A percentile compares a stretch with the other conserved stretches of the same genome.
These are phyloP conservation scores for Caenorhabditis sp. DNA, from an alignment of 2,888 invertebrate genomes.

Conservation along the genomic window DNA sequence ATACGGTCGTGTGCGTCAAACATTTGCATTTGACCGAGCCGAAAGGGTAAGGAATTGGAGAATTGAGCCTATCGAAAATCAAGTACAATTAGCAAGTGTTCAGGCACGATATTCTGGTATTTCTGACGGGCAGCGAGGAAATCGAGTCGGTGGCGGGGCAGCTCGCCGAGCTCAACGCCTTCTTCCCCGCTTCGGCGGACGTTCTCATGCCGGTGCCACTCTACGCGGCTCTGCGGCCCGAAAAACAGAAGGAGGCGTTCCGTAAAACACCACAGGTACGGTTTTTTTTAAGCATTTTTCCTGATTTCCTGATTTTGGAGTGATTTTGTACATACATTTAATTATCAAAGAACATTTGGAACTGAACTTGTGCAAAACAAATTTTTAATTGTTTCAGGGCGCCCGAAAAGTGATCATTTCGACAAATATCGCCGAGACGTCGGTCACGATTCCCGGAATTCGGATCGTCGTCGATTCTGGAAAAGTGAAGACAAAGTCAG, in stretches of 20 bases:
- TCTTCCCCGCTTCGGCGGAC: slow-evolving; percentile 81
- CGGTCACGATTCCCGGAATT: slow-evolving; percentile 94
- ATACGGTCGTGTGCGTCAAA: slow-evolving; percentile 80
- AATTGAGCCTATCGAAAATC: too few species aligned
- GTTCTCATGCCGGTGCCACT: slow-evolving; percentile 63
- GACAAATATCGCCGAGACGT: slow-evolving; percentile 97
- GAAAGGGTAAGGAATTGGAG: slow-evolving; percentile 75
- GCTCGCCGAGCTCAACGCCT: slow-evolving; percentile 89
- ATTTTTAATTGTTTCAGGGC: slow-evolving; percentile 22
- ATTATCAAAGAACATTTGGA: neutral
- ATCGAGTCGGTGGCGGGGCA: slow-evolving; percentile 83
- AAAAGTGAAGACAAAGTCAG: slow-evolving; percentile 77
- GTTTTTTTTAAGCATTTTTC: neutral
- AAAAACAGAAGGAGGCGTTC: slow-evolving; percentile 58
- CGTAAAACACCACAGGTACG: slow-evolving; percentile 36
- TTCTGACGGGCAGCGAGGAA: slow-evolving; percentile 93
- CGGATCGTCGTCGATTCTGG: slow-evolving; percentile 83
- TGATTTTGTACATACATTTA: neutral
- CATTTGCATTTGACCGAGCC: slow-evolving; percentile 80
- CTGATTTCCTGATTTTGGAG: neutral
- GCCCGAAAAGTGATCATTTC: slow-evolving; percentile 88
- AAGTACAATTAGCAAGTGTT: too few species aligned
- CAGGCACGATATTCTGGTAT: slow-evolving; percentile 79
- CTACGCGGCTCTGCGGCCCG: slow-evolving; percentile 63
- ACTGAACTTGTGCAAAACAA: neutral